Percentiles rank a stretch among this genome's conserved stretches.
Conservation (phyloP, 1,140 invertebrate genomes). For the Wasmannia auropunctata region DNA sequence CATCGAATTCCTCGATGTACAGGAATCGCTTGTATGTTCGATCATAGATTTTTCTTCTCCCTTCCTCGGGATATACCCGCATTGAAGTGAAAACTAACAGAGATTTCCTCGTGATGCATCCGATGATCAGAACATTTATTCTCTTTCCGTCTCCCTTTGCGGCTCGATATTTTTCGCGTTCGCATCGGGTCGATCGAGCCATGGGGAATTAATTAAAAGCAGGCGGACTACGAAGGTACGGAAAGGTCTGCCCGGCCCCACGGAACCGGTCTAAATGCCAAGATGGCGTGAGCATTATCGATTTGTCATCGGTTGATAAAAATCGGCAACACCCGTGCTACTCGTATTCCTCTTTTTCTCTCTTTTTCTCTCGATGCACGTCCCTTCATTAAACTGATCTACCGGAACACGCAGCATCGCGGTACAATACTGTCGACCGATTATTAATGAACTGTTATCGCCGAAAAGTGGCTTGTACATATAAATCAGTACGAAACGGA, state of each 20-base stretch:
- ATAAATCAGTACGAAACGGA: slow-evolving; percentile 14
- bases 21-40: neutral
- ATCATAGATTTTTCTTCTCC: neutral
- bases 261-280: slow-evolving; percentile 58
- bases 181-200: slow-evolving; percentile 18
- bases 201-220: slow-evolving; percentile 63
- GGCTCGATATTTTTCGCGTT: neutral
- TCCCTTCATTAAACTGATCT: slow-evolving; percentile 2
- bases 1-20: neutral
- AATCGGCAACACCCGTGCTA: slow-evolving; percentile 3
- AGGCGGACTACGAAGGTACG: neutral
- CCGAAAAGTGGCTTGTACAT: neutral
- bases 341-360: neutral
- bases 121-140: neutral
- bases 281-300: slow-evolving; percentile 62
- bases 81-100: slow-evolving; percentile 11
- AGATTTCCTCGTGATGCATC: neutral
- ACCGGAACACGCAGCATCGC: neutral
- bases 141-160: neutral
- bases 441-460: neutral
- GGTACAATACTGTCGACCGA: neutral
- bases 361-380: neutral
- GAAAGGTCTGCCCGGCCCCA: neutral
- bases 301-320: slow-evolving; percentile 63
- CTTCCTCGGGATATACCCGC: neutral